Evolutionary conservation across 92 coral and sea anemone species (phyloP), one percentile per base, ranked within the genome.

Genomic region (Zoanthus solanderi): DNA sequence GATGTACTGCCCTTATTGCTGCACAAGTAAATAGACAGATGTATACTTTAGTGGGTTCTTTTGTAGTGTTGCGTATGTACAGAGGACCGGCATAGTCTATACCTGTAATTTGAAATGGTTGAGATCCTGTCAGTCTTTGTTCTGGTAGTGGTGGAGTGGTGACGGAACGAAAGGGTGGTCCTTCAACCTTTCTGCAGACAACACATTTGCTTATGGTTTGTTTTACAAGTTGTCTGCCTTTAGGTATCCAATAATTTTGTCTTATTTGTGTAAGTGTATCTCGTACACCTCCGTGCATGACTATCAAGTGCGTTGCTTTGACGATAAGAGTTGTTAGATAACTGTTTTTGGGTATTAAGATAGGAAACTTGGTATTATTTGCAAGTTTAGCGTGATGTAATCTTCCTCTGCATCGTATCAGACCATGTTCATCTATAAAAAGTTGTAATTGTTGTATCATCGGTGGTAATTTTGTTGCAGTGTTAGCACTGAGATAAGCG

Each of bases 391-490:
- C 72, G 12, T 67, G 13, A 31, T 28, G 15, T 67, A 67, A 67
- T 63, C 71, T 63, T 63, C 28, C 71, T 65, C 71, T 65, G 71
- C 28, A 17, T 65, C 9, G 71, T 17, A 65, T 65, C 71, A 65
- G 28, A 65, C 29, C 71, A 65, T 65, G 71, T 65, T 65, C 71
- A 28, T 0, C 71, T 2, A 65, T 0, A 65, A 65, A 65, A 5
- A 54, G 71, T 12, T 65, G 71, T 65, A 65, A 17, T 65, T 65
- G 71, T 65, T 65, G 71, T 65, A 12, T 65, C 71, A 65, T 65
- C 71, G 71, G 71, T 28, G 71, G 71, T 65, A 65, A 65, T 65
- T 65, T 65, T 65, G 71, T 9, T 65, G 71, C 31, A 65, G 71
- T 65, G 71, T 65, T 65, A 65, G 1, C 8, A 65, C 71, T 16